Evolutionary conservation across 2,797 vertebrate genomes (phyloP).

Genomic region (Yasuhikotakia modesta): DNA sequence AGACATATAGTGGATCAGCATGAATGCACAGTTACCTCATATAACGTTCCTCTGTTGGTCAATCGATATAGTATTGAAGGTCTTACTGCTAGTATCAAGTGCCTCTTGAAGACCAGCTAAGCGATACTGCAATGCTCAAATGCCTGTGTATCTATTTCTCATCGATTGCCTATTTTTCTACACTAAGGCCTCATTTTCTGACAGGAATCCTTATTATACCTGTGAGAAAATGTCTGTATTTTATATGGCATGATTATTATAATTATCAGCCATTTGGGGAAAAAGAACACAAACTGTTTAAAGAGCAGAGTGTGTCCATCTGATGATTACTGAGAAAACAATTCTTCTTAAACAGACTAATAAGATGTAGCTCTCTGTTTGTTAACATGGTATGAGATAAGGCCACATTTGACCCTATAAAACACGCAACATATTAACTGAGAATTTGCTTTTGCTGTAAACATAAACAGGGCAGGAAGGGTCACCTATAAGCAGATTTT

Average conservation of each 20-base stretch:
- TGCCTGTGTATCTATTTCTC: background rate
- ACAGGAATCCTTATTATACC: slow-evolving; percentile 12
- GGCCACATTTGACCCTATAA: slow-evolving; percentile 1
- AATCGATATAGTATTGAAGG: slow-evolving; percentile 1
- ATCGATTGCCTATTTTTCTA: background rate
- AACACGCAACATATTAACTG: slow-evolving; percentile 18
- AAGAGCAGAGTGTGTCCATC: slow-evolving; percentile 16
- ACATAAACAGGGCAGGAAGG: background rate
- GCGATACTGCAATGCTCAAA: background rate
- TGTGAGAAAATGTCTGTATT: slow-evolving; percentile 8
- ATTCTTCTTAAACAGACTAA: background rate
- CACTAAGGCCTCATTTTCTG: background rate
- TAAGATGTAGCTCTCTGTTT: background rate
- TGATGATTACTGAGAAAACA: background rate
- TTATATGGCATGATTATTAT: background rate
- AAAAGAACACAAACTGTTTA: slow-evolving; percentile 6
- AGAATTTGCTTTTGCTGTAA: background rate
- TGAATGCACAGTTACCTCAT: background rate
- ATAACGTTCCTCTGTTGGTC: background rate
- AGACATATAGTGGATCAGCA: background rate
- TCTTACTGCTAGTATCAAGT: background rate
- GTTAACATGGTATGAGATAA: slow-evolving; percentile 11
- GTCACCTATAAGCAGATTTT: slow-evolving; percentile 5
- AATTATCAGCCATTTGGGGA: slow-evolving; percentile 15
- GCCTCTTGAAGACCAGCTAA: slow-evolving; percentile 5